Evolutionary conservation across 2,113 vertebrate genomes (phyloP).

Genomic region (Illadopsis cleaveri): DNA sequence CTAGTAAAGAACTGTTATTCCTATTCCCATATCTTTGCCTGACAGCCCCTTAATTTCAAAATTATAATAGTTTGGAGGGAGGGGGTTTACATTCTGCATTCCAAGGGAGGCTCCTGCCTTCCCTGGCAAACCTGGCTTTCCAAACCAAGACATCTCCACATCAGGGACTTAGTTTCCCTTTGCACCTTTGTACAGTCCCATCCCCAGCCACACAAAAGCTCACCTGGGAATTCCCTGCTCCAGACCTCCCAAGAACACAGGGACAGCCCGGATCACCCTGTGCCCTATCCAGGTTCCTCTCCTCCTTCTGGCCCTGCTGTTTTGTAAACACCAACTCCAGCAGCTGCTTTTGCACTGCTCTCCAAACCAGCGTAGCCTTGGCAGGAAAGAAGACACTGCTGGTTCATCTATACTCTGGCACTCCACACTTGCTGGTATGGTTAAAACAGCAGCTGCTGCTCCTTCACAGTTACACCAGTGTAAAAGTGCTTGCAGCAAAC

Average conservation of each 20-base stretch:
- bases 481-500: background rate
- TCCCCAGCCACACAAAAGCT: background rate
- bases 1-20: background rate
- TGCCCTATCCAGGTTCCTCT: background rate
- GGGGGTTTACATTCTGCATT: background rate
- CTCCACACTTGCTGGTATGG: background rate
- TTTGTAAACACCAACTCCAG: background rate
- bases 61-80: background rate
- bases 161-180: background rate
- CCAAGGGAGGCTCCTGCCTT: background rate
- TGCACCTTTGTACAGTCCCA: background rate
- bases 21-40: background rate
- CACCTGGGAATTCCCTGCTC: background rate
- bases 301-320: background rate
- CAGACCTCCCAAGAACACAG: background rate
- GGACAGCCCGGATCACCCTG: background rate
- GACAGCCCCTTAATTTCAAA: background rate
- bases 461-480: background rate
- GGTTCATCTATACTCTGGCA: background rate
- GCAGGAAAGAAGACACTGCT: background rate
- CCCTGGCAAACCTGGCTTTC: background rate
- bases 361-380: background rate
- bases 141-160: background rate
- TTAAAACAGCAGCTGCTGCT: background rate
- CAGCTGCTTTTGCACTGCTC: background rate